These are phyloP conservation scores for Stramonita haemastoma DNA, from an alignment of 2,888 invertebrate species.

Conservation along the genomic window DNA sequence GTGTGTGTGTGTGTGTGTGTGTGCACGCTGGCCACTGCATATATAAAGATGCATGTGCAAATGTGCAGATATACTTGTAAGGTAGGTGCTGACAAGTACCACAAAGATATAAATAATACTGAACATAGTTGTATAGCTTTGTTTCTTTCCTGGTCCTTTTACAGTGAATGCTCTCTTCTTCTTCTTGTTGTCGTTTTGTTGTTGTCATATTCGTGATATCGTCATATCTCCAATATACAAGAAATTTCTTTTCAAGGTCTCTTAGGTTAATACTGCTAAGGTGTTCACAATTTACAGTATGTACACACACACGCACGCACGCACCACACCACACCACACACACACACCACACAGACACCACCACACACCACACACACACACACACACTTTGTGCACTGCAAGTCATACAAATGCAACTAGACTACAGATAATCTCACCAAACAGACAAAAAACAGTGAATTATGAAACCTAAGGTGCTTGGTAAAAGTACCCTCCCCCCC, in stretches of 20 bases:
- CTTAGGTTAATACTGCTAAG: slow-evolving; percentile 21
- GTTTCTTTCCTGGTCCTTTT: neutral
- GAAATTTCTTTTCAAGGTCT: neutral
- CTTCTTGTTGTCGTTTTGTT: neutral
- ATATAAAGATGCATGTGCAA: no score
- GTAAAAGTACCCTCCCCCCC: no score
- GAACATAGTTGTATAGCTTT: neutral
- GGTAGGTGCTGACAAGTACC: no score
- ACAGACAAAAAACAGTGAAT: no score
- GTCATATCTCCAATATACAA: neutral
- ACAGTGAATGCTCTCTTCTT: neutral
- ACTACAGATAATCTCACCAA: no score
- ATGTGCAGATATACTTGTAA: no score
- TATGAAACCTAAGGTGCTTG: no score
- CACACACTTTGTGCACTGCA: neutral
- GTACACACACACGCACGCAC: neutral
- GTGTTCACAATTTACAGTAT: slow-evolving; percentile 10
- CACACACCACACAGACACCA: neutral
- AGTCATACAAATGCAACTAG: no score
- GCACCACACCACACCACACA: neutral
- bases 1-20: no score
- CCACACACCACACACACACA: neutral
- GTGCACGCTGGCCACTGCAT: no score
- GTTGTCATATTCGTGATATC: neutral
- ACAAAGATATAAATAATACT: no score